Base-by-base conservation (phyloP, 1,140 invertebrate genomes). In the Pseudomyrmex gracilis region DNA sequence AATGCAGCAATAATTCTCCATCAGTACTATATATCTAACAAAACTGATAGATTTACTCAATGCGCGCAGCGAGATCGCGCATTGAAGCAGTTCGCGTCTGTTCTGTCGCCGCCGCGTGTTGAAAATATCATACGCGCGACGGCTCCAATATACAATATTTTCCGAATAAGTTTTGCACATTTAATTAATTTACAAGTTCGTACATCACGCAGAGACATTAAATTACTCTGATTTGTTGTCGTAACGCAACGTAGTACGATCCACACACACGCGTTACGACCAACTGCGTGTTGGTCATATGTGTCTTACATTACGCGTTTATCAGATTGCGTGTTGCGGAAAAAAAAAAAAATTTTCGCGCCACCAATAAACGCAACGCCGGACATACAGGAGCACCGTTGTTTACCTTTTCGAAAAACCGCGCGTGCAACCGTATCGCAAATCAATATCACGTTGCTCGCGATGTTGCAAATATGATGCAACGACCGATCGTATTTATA, bases 401-500 rank as follows among this genome's bases (percentile, higher is more conserved):
- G 71, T 80, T 80, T 80, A 80, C 70, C 43, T 80, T 20, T 34
- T 17, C n/a, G 66, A 43, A 80, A 80, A 58, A 34, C 34, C 3
- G 43, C 3, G 43, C 53, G 12, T 60, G 47, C 51, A 78, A 34
- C 49, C 53, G 7, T 34, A 58, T 43, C 53, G 20, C 53, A 74
- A 85, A 86, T 85, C 61, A 73, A 86, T 86, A 67, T 64, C 17
- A 8, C 4, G 22, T 58, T 12, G 58, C 17, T 34, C 34, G 5
- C 47, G 51, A 15, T 43, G 45, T 53, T 73, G 66, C 34, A 34
- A 34, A 84, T 84, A 68, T 86, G 51, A 70, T 47, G 71, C 73
- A 80, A 80, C 76, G 55, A 78, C 66, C 43, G 53, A n/a, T 49
- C 22, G 15, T 80, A 80, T 80, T 80, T 71, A 80, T 80, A 80